Conservation (phyloP, 1,140 invertebrate genomes). For the Drepana arcuata region DNA sequence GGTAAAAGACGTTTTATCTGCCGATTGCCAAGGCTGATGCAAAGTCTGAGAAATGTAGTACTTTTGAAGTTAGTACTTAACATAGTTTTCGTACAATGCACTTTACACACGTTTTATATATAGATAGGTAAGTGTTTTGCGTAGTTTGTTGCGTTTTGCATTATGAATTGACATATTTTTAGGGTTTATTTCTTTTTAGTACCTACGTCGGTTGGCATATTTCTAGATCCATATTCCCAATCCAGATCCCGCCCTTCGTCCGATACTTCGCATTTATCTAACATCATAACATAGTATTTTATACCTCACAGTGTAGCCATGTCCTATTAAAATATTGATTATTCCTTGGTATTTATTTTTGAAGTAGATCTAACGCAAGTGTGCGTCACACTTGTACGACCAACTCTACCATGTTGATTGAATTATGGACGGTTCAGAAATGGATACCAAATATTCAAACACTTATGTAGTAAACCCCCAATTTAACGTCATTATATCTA, state of each 20-base stretch:
- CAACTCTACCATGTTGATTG: too few relatives aligned
- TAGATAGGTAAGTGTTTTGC: slow-evolving; percentile 25
- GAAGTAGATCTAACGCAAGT: slow-evolving; percentile 4
- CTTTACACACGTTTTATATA: slow-evolving; percentile 38
- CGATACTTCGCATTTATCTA: slow-evolving; percentile 9
- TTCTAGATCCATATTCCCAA: too few relatives aligned
- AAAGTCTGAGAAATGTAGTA: slow-evolving; percentile 48
- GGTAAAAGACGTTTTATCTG: slow-evolving; percentile 41
- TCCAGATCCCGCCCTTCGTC: too few relatives aligned
- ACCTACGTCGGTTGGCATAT: too few relatives aligned
- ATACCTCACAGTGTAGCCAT: slow-evolving; percentile 30
- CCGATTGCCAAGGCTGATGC: slow-evolving; percentile 46
- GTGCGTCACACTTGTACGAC: too few relatives aligned
- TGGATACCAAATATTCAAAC: slow-evolving; percentile 13
- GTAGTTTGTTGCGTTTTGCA: slow-evolving; percentile 27
- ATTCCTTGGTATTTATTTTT: slow-evolving; percentile 10
- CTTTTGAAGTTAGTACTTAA: slow-evolving; percentile 15
- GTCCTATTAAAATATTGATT: slow-evolving; percentile 13
- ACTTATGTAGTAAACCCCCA: too few relatives aligned
- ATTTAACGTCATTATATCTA: slow-evolving; percentile 40
- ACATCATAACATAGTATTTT: slow-evolving; percentile 18
- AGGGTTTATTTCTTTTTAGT: too few relatives aligned
- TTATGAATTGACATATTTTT: too few relatives aligned
- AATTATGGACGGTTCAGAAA: too few relatives aligned
- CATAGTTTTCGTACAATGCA: slow-evolving; percentile 36